Base-by-base conservation (phyloP, 2,797 vertebrate genomes). In the Tachyglossus aculeatus region DNA sequence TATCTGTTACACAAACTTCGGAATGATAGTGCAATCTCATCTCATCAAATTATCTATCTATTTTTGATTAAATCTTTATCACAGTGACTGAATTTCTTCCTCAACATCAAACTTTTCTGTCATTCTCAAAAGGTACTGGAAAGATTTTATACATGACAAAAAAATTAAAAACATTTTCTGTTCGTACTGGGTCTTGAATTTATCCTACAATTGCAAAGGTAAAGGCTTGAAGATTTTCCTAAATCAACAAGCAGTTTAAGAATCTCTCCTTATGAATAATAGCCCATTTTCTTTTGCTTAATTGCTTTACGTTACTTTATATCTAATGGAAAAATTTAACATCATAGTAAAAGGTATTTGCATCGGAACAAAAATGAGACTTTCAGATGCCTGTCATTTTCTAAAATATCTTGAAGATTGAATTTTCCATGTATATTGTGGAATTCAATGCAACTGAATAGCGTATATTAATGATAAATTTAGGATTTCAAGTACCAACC, bases 321-420 rank as follows among this genome's bases (percentile, higher is more conserved):
- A 67, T 78, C 78, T 78, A 75, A 57, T 75, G 25, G 32, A 53
- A 74, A 74, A 81, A 71, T 67, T 78, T 69, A 74, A 66, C 62
- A 76, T 87, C 53, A 80, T 67, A 53, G 56, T 80, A 71, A 76
- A 76, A 81, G 50, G 9, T 76, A 69, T 83, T 85, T 87, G 77
- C 24, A 48, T 36, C 74, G 63, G 47, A 81, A 81, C 63, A 76
- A 76, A 81, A 76, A 75, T 58, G 60, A 47, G 53, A 81, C 63
- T 78, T 73, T 69, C 19, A 64, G 40, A 67, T 80, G 45, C 10
- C 67, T 80, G 68, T 78, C 68, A 76, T 76, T 78, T 79, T 74
- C 59, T 54, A 71, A 76, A 78, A 78, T 69, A 66, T 53, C 75
- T 77, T 83, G 34, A 83, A 71, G 67, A 38, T 70, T 79, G 69